These are phyloP conservation scores for Stenurella melanura DNA, from an alignment of 2,888 invertebrate species.

Conservation along the genomic window DNA sequence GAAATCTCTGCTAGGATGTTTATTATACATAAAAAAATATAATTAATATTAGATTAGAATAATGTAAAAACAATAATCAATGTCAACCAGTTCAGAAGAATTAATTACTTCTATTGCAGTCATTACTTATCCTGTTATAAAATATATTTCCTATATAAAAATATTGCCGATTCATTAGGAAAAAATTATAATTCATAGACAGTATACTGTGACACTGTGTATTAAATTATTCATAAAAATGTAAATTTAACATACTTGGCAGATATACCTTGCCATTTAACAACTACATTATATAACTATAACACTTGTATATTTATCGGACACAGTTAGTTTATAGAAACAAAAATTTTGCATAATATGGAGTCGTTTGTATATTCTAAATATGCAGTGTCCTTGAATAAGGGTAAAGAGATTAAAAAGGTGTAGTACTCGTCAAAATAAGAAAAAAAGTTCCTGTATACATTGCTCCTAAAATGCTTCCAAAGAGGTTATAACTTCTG, in stretches of 20 bases:
- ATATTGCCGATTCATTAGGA: background rate
- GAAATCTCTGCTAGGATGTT: background rate
- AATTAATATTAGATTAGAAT: background rate
- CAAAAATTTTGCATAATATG: no score
- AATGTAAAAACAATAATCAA: constrained; percentile 7
- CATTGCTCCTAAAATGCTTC: no score
- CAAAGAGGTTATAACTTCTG: no score
- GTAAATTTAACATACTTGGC: background rate
- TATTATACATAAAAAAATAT: background rate
- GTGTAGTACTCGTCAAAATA: no score
- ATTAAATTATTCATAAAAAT: background rate
- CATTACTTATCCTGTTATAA: background rate
- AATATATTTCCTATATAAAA: background rate
- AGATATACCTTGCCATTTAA: background rate
- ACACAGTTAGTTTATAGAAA: no score
- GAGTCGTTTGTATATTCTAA: no score
- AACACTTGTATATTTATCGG: no score
- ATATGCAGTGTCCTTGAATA: no score
- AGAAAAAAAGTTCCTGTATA: no score
- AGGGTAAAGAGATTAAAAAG: no score
- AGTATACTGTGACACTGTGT: background rate
- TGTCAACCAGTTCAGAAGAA: constrained; percentile 2
- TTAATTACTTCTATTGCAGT: background rate
- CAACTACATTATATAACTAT: no score
- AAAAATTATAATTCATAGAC: background rate